Evolutionary conservation across 2,113 vertebrate species (phyloP), one percentile per base, ranked within the genome.

Genomic region (Hystrix brachyura): DNA sequence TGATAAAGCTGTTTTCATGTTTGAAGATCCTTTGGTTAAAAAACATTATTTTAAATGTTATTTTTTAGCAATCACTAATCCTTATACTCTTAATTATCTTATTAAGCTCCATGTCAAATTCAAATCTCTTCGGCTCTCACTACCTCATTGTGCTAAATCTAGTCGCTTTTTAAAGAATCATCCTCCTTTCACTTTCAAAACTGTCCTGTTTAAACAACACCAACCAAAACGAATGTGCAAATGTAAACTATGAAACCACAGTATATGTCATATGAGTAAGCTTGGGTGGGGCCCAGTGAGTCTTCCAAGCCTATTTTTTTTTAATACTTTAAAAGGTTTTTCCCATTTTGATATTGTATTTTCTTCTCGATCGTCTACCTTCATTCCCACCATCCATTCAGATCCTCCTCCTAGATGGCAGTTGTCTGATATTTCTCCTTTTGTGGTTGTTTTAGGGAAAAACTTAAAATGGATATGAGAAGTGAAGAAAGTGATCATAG

Each of bases 391-490:
- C 85, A 79, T 83, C 67, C 90, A 88, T 67, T 71, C 92, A 92
- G 85, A 88, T 88, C 81, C 74, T 88, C 57, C 69, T 96, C 23
- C 89, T 95, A 91, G 81, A 81, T 48, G 90, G 82, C 94, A 95
- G 60, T 83, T 90, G 38, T 97, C 95, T 98, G 92, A 98, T 91
- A 91, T 96, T 87, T 97, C 88, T 96, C 91, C 60, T 94, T 97
- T 96, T 97, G 90, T 95, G 96, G 60, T 98, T 96, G 48, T 96
- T 98, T 96, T 98, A 98, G 98, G 96, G 72, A 82, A 97, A 95
- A 96, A 95, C 88, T 95, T 97, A 97, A 98, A 97, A 72, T 95
- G 97, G 53, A 97, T 98, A 97, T 98, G 80, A 96, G 94, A 97
- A 97, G 91, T 67, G 96, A 98, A 98, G 98, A 98, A 93, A 46